Evolutionary conservation across 2,797 vertebrate genomes (phyloP).

Genomic region (Cuniculus paca): DNA sequence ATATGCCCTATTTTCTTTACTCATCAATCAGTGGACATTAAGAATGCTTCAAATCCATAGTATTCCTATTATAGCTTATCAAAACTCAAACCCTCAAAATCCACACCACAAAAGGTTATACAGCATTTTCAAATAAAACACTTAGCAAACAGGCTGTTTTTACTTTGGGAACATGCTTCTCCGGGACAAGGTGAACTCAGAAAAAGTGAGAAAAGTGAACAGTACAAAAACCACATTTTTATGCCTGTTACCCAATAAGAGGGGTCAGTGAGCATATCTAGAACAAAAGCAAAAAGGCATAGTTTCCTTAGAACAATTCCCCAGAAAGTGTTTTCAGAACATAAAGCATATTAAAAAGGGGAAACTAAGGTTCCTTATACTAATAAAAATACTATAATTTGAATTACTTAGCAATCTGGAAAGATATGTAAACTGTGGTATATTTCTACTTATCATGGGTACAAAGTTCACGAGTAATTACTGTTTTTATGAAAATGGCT

Average conservation of each 20-base stretch:
- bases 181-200: background rate
- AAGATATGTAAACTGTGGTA: background rate
- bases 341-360: background rate
- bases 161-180: background rate
- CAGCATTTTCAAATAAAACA: conserved; percentile 23
- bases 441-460: conserved; percentile 39
- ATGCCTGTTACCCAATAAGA: background rate
- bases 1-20: background rate
- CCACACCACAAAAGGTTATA: conserved; percentile 2
- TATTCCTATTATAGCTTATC: conserved; percentile 10
- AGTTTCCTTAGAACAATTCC: background rate
- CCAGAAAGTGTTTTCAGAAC: background rate
- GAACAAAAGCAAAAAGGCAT: background rate
- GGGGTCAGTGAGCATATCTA: background rate
- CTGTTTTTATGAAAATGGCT: conserved; percentile 22
- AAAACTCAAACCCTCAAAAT: conserved; percentile 58
- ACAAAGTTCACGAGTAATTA: background rate
- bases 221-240: background rate
- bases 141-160: conserved; percentile 25
- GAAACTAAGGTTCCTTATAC: background rate
- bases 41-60: conserved; percentile 29
- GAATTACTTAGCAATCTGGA: conserved; percentile 15
- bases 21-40: background rate
- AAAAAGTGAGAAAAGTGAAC: background rate
- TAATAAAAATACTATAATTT: background rate